Evolutionary conservation across 2,113 vertebrate species (phyloP), one percentile per base, ranked within the genome.

Genomic region (Platichthys flesus): DNA sequence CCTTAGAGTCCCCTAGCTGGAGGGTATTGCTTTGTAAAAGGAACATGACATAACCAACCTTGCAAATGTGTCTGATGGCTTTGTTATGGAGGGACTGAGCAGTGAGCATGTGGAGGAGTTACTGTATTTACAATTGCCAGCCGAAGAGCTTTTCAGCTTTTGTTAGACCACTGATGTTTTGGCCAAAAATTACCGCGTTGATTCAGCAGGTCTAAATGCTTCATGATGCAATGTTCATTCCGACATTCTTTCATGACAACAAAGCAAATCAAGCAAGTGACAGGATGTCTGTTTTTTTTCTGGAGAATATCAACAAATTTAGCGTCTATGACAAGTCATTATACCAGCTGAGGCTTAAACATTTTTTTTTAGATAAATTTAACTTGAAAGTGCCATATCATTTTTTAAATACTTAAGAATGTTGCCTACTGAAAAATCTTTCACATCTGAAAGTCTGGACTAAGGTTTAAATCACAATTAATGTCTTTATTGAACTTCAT

Each of bases 1-100:
- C 90, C 89, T 89, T 84, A 76, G 85, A 90, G 83, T 93, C 84
- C 69, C 62, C 42, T 88, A 8, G 85, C 91, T 90, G 73, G 79
- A 89, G 88, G 87, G 81, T 91, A 88, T 88, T 87, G 79, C 89
- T 89, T 90, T 90, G 90, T 90, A 83, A 91, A 86, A 87, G 74
- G 86, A 89, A 90, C 85, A 90, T 92, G 89, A 91, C 86, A 91
- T 91, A 91, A 91, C 87, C 84, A 90, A 83, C 90, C 90, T 91
- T 90, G 87, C 85, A 90, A 91, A 92, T 91, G 84, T 90, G 82
- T 87, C 81, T 91, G 88, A 90, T 92, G 85, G 86, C 75, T 85
- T 90, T 91, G 88, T 93, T 91, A 88, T 76, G 80, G 69, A 78
- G 65, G 79, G 70, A 87, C 47, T 49, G 79, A 77, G 68, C 67